These are phyloP conservation scores for Rhinatrema bivittatum DNA, from an alignment of 2,797 vertebrate genomes.

Conservation along the genomic window DNA sequence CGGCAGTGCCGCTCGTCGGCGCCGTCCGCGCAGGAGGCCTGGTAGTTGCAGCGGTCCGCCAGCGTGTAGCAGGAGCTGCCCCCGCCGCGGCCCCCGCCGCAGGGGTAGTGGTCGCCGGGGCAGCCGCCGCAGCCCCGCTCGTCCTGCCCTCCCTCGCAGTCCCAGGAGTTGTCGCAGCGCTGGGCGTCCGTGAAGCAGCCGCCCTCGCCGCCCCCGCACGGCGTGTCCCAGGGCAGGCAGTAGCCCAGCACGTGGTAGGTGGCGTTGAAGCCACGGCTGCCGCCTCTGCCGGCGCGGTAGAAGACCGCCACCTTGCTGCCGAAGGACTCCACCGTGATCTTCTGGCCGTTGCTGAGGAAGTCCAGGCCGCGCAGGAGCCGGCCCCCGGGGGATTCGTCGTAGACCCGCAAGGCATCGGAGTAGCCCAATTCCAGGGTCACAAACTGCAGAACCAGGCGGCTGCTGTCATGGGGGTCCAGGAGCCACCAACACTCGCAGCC, in stretches of 20 bases:
- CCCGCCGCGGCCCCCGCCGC: slow-evolving; percentile 42
- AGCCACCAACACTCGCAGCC: slow-evolving; percentile 65
- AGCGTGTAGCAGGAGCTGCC: slow-evolving; percentile 64
- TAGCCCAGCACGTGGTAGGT: slow-evolving; percentile 80
- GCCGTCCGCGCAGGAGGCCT: slow-evolving; percentile 76
- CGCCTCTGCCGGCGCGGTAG: slow-evolving; percentile 50
- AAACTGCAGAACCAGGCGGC: slow-evolving; percentile 72
- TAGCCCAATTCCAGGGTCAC: slow-evolving; percentile 62
- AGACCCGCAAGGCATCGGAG: slow-evolving; percentile 61
- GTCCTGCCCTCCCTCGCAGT: slow-evolving; percentile 76
- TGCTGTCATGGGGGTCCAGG: slow-evolving; percentile 73
- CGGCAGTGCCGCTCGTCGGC: slow-evolving; percentile 79
- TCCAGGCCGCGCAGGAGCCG: slow-evolving; percentile 48
- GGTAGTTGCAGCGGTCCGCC: slow-evolving; percentile 81
- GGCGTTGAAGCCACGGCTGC: slow-evolving; percentile 72
- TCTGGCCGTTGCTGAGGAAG: slow-evolving; percentile 65
- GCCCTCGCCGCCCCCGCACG: slow-evolving; percentile 59
- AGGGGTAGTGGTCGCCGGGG: slow-evolving; percentile 58
- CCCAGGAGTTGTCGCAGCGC: slow-evolving; percentile 76
- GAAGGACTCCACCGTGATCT: slow-evolving; percentile 69
- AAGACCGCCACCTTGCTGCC: slow-evolving; percentile 67
- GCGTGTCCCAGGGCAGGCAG: slow-evolving; percentile 77
- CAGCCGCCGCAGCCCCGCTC: slow-evolving; percentile 74
- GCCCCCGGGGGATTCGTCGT: slow-evolving; percentile 46
- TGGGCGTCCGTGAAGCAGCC: slow-evolving; percentile 74